Evolutionary conservation across 2,113 vertebrate species (phyloP).

Genomic region (Calidris pugnax): DNA sequence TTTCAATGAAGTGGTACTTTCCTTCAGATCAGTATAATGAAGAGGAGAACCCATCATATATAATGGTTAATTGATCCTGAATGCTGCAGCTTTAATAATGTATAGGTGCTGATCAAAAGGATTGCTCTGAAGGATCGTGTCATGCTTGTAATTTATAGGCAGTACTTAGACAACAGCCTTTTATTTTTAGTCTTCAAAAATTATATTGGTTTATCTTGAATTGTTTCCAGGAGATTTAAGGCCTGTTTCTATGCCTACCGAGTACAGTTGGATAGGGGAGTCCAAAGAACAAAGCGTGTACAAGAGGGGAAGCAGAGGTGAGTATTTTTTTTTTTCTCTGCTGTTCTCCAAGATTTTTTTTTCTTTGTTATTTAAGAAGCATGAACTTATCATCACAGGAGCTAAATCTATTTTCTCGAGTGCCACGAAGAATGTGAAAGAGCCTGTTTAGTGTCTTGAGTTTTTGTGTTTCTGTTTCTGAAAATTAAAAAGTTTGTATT

Average conservation of each 20-base stretch:
- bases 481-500: not conserved
- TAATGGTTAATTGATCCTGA: not conserved
- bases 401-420: not conserved
- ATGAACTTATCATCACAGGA: not conserved
- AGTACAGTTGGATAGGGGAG: conserved; percentile 85
- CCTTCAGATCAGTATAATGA: not conserved
- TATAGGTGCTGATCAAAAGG: not conserved
- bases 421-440: not conserved
- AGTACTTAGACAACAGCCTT: not conserved
- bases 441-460: not conserved
- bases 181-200: not conserved
- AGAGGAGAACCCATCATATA: not conserved
- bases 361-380: not conserved
- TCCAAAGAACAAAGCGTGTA: conserved; percentile 84
- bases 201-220: conserved; percentile 67
- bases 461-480: not conserved
- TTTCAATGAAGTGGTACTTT: not conserved
- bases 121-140: not conserved
- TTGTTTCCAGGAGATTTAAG: conserved; percentile 87
- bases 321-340: conserved; percentile 39
- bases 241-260: conserved; percentile 84
- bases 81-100: not conserved
- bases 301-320: conserved; percentile 87
- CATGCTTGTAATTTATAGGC: not conserved
- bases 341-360: not conserved